These are phyloP conservation scores for Bombus superbus DNA, from an alignment of 1,140 invertebrate genomes.

Conservation along the genomic window DNA sequence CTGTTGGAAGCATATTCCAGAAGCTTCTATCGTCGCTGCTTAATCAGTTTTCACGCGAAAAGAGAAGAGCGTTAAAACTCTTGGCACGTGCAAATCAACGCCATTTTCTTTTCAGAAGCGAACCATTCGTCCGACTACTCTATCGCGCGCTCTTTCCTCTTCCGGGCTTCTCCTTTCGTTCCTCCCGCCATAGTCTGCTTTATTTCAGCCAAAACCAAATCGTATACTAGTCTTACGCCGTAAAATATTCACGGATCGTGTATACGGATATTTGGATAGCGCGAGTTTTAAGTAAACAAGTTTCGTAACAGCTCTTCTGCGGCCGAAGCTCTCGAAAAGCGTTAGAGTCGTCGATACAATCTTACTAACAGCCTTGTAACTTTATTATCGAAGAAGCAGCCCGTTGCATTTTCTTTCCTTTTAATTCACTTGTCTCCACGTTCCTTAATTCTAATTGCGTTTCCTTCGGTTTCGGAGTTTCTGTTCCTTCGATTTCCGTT, in stretches of 20 bases:
- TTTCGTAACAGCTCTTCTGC: background rate
- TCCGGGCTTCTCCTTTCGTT: background rate
- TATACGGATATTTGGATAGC: background rate
- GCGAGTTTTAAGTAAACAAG: background rate
- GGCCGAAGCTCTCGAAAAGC: background rate
- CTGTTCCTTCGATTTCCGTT: too few species aligned
- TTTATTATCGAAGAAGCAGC: background rate
- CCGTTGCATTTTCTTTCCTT: background rate
- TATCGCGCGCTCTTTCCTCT: background rate
- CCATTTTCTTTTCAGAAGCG: background rate
- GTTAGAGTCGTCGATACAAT: background rate
- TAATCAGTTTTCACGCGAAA: background rate
- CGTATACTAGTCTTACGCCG: too few species aligned
- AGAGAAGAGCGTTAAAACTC: background rate
- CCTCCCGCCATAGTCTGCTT: background rate
- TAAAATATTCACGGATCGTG: background rate
- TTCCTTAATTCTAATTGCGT: background rate
- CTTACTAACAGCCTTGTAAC: background rate
- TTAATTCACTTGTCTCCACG: background rate
- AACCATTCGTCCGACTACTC: background rate
- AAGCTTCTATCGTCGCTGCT: background rate
- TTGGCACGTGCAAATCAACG: background rate
- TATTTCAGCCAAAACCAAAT: background rate
- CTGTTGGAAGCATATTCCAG: background rate
- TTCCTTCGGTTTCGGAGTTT: background rate